Percentiles rank a stretch among this genome's conserved stretches.
Conservation (phyloP, 2,888 invertebrate species). For the Drosophila koepferae region DNA sequence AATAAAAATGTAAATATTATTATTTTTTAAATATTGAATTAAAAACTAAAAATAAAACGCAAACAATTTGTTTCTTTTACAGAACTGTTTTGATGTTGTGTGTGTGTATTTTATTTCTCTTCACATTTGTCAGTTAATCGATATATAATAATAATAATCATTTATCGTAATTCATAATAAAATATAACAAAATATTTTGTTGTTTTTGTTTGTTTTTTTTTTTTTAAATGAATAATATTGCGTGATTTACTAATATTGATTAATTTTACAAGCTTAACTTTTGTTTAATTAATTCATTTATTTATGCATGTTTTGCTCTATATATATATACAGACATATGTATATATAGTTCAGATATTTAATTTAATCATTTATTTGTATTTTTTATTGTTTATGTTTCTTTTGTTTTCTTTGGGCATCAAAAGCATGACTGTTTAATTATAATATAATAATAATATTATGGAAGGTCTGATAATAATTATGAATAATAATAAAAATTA, state of each 20-base stretch:
- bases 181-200: constrained; percentile 60
- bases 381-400: constrained; percentile 14
- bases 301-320: constrained; percentile 18
- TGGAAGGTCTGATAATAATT: constrained; percentile 37
- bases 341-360: constrained; percentile 12
- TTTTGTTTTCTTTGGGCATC: constrained; percentile 71
- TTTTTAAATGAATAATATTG: constrained; percentile 73
- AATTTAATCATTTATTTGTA: constrained; percentile 16
- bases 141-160: constrained; percentile 65
- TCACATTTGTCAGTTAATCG: constrained; percentile 57
- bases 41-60: constrained; percentile 4
- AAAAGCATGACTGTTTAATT: constrained; percentile 76
- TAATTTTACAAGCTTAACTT: constrained; percentile 44
- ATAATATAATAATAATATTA: constrained; percentile 44
- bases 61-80: constrained; percentile 45
- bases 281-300: neutral
- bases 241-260: constrained; percentile 60
- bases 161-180: constrained; percentile 77
- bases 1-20: neutral
- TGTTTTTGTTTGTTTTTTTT: constrained; percentile 41
- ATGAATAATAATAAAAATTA: constrained; percentile 7
- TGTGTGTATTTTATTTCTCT: constrained; percentile 59
- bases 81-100: constrained; percentile 52
- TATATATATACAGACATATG: neutral
- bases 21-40: neutral